Percentiles rank a stretch among this genome's conserved stretches.
Evolutionary conservation across 2,113 vertebrate species (phyloP).

Genomic region (Seriola quinqueradiata): DNA sequence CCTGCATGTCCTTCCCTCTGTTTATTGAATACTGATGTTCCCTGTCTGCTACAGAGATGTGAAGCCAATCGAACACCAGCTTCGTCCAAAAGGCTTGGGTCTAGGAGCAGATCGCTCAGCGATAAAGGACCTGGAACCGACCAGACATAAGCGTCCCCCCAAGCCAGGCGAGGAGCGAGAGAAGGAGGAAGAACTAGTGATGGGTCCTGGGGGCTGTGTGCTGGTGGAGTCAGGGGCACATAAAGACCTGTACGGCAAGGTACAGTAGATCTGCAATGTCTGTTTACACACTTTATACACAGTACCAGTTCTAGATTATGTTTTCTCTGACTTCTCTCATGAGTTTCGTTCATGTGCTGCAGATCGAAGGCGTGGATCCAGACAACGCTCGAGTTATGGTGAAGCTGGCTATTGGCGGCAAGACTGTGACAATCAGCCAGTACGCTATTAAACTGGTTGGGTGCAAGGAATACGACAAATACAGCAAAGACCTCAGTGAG

Average conservation of each 20-base stretch:
- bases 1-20: not conserved
- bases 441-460: conserved; percentile 85
- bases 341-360: conserved; percentile 11
- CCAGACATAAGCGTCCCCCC: conserved; percentile 58
- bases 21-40: conserved; percentile 4
- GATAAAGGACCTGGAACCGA: conserved; percentile 82
- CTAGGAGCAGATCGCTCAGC: conserved; percentile 89
- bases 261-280: conserved; percentile 50
- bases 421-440: conserved; percentile 88
- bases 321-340: not conserved
- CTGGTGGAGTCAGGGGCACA: conserved; percentile 87
- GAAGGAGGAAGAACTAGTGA: conserved; percentile 83
- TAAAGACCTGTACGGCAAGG: conserved; percentile 91
- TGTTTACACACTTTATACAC: not conserved
- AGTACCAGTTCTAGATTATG: not conserved
- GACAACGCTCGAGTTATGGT: conserved; percentile 91
- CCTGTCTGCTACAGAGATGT: conserved; percentile 82
- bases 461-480: conserved; percentile 87
- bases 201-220: conserved; percentile 86
- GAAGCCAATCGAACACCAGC: conserved; percentile 87
- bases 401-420: conserved; percentile 86
- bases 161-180: conserved; percentile 85
- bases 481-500: conserved; percentile 88
- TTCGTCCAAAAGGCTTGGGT: conserved; percentile 91
- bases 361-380: conserved; percentile 92